phyloP scores from a whole-genome alignment of 2,888 invertebrate species.

The Monochamus alternatus region DNA sequence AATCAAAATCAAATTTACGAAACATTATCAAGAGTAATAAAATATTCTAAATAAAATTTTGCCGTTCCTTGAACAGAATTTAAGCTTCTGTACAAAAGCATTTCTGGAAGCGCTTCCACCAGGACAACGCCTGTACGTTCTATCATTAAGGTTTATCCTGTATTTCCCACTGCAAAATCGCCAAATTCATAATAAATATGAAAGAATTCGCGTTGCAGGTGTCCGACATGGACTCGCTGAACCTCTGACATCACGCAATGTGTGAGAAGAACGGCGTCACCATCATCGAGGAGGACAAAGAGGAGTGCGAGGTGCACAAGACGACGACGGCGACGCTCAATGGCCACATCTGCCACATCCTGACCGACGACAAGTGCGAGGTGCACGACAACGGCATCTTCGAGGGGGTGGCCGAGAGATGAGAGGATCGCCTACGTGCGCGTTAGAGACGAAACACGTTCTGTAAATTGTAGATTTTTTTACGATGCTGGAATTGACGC shows the following conservation, averaged over 20 bases:
- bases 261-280: slow-evolving; percentile 59
- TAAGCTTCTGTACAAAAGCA: no score
- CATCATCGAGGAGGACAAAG: slow-evolving; percentile 41
- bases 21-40: no score
- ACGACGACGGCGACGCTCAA: slow-evolving; percentile 56
- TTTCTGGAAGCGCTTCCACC: no score
- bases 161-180: no score
- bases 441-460: slow-evolving; percentile 7
- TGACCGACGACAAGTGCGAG: slow-evolving; percentile 56
- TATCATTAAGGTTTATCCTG: no score
- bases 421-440: slow-evolving; percentile 41
- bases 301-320: slow-evolving; percentile 55
- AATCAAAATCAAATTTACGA: no score
- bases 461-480: slow-evolving; percentile 15
- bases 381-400: slow-evolving; percentile 55
- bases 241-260: slow-evolving; percentile 65
- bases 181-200: no score
- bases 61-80: no score
- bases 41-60: no score
- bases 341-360: slow-evolving; percentile 60
- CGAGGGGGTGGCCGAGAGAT: slow-evolving; percentile 50
- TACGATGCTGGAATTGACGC: neutral
- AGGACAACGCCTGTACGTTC: no score
- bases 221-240: slow-evolving; percentile 62
- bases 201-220: slow-evolving; percentile 46